Conservation (phyloP, 2,797 vertebrate genomes). For the Paedocypris micromegethes region DNA sequence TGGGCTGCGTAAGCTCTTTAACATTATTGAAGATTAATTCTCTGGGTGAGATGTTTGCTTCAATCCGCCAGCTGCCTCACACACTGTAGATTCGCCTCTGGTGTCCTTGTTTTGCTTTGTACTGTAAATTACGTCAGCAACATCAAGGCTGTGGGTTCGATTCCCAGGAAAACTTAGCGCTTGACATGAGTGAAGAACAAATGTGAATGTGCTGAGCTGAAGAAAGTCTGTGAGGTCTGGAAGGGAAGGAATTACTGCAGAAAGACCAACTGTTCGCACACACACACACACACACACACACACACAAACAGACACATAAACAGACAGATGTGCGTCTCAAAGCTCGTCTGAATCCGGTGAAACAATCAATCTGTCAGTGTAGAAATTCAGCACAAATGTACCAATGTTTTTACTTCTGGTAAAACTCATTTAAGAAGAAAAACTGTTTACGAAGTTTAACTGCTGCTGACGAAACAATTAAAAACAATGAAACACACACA, state of each 20-base stretch:
- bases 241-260: not conserved
- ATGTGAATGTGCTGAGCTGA: not conserved
- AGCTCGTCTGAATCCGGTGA: too few species aligned
- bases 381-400: too few species aligned
- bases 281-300: constrained; percentile 8
- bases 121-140: constrained; percentile 6
- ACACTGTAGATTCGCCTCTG: constrained; percentile 14
- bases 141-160: not conserved
- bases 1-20: constrained; percentile 43
- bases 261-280: not conserved
- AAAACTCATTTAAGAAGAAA: too few species aligned
- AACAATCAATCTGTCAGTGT: too few species aligned
- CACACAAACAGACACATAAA: not conserved
- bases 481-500: too few species aligned
- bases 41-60: constrained; percentile 41
- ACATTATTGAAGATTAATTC: constrained; percentile 52
- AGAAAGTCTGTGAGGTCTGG: not conserved
- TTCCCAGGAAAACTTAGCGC: not conserved
- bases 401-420: too few species aligned
- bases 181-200: constrained; percentile 4
- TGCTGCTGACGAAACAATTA: too few species aligned
- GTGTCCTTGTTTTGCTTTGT: constrained; percentile 21
- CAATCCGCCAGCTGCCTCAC: constrained; percentile 47
- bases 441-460: too few species aligned
- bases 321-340: too few species aligned